Conservation (phyloP, 2,797 vertebrate species). For the Neostethus bicornis region DNA sequence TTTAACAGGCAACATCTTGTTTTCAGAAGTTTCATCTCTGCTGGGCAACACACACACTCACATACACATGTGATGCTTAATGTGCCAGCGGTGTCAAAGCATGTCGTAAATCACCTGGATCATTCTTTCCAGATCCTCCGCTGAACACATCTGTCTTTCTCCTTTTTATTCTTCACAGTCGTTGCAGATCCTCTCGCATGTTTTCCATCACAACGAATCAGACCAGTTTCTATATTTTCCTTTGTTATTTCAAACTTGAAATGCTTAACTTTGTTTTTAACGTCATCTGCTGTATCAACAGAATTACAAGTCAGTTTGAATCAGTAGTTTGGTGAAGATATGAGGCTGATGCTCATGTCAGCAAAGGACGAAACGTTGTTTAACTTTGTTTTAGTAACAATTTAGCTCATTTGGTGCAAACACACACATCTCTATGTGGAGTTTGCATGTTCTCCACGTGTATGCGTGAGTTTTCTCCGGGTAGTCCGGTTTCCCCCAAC, state of each 20-base stretch:
- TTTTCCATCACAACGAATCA: neutral
- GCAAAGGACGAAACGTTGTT: no score
- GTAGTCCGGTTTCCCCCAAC: no score
- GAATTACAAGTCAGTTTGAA: neutral
- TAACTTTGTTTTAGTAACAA: no score
- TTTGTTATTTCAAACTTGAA: neutral
- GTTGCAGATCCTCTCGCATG: neutral
- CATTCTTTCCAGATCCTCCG: constrained; percentile 57
- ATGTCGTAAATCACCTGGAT: constrained; percentile 68
- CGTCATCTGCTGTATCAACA: neutral
- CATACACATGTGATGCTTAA: constrained; percentile 20
- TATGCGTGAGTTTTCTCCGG: no score
- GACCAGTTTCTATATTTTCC: neutral
- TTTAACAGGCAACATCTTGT: constrained; percentile 62
- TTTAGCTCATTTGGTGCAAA: no score
- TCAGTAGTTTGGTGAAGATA: neutral
- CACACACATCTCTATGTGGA: no score
- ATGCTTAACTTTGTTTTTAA: neutral
- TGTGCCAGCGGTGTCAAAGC: constrained; percentile 61
- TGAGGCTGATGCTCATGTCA: no score
- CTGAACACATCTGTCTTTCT: constrained; percentile 42
- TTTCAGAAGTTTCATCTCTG: constrained; percentile 50
- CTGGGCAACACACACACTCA: constrained; percentile 24
- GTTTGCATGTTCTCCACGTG: no score
- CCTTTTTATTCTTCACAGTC: constrained; percentile 11